phyloP scores from a whole-genome alignment of 2,113 vertebrate genomes.

The Centropristis striata region DNA sequence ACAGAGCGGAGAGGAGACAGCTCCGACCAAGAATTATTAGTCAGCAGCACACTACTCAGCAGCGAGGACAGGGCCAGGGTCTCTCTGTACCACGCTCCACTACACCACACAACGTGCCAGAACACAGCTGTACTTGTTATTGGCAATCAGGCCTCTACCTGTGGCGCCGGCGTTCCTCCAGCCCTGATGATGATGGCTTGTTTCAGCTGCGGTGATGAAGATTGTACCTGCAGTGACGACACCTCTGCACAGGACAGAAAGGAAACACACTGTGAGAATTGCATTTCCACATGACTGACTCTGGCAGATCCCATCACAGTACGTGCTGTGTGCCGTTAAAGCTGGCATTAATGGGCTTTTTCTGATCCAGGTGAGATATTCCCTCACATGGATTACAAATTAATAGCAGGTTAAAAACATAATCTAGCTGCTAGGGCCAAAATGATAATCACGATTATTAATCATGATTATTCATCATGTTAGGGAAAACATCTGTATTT shows the following conservation, averaged over 20 bases:
- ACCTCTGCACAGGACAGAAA: slow-evolving; percentile 25
- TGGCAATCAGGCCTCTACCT: slow-evolving; percentile 48
- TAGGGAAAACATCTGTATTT: too few relatives aligned
- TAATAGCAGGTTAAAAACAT: slow-evolving; percentile 51
- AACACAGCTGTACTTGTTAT: slow-evolving; percentile 16
- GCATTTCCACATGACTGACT: slow-evolving; percentile 66
- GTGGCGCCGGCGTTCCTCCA: slow-evolving; percentile 17
- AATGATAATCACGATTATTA: too few relatives aligned
- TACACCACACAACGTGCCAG: slow-evolving; percentile 15
- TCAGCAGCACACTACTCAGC: slow-evolving; percentile 69
- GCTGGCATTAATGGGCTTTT: slow-evolving; percentile 31
- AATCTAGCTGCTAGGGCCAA: slow-evolving; percentile 38
- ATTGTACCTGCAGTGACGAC: slow-evolving; percentile 36
- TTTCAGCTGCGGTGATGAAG: slow-evolving; percentile 36
- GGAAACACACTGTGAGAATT: slow-evolving; percentile 47
- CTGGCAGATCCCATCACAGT: slow-evolving; percentile 47
- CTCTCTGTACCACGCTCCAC: slow-evolving; percentile 35
- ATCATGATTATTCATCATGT: too few relatives aligned
- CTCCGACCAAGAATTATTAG: slow-evolving; percentile 68
- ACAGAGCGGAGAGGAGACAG: slow-evolving; percentile 61
- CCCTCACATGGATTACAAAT: slow-evolving; percentile 38
- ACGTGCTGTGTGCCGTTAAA: slow-evolving; percentile 31
- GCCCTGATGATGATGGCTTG: slow-evolving; percentile 37
- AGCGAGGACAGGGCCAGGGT: slow-evolving; percentile 22
- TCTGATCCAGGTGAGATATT: slow-evolving; percentile 12